phyloP scores from a whole-genome alignment of 1,140 invertebrate species.

The Sarcophaga bullata region DNA sequence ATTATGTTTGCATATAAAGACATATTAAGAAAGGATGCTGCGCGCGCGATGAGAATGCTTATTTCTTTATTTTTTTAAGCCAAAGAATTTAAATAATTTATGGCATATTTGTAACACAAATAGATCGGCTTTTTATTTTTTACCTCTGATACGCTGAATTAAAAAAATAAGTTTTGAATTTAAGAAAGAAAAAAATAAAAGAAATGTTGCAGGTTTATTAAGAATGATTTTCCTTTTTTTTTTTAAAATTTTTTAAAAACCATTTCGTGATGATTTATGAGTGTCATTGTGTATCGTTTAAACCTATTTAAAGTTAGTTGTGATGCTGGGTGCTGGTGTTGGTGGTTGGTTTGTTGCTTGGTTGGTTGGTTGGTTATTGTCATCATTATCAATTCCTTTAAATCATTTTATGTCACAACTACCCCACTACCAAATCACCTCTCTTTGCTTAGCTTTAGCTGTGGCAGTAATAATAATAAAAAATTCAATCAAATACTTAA shows the following conservation, averaged over 20 bases:
- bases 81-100: background rate
- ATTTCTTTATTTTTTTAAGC: no score
- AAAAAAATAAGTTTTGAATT: background rate
- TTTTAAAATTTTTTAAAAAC: background rate
- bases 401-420: conserved; percentile 12
- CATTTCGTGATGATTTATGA: conserved; percentile 5
- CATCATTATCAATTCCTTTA: conserved; percentile 21
- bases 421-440: background rate
- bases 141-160: no score
- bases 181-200: background rate
- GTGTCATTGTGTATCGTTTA: background rate
- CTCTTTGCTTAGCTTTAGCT: no score
- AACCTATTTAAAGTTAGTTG: background rate
- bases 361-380: conserved; percentile 12
- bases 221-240: no score
- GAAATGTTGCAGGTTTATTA: background rate
- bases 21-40: background rate
- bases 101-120: background rate
- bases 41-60: background rate
- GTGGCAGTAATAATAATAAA: background rate
- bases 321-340: background rate
- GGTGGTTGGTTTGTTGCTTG: background rate
- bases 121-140: no score
- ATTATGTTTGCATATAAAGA: conserved; percentile 27
- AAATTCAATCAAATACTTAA: conserved; percentile 24